Conservation (phyloP, 2,113 vertebrate genomes). For the Polyodon spathula region DNA sequence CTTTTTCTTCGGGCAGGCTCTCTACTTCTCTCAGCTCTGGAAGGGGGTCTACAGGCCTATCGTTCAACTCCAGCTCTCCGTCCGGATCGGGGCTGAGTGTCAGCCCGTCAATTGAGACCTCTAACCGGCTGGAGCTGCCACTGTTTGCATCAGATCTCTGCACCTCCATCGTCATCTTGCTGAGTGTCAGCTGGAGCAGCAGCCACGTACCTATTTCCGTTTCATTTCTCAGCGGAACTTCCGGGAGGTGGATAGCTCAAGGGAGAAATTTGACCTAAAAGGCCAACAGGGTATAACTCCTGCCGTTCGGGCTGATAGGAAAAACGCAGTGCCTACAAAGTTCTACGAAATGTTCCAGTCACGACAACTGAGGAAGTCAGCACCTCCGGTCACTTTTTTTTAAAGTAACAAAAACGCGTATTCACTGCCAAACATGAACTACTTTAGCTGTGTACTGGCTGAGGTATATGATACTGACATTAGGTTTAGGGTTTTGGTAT, state of each 20-base stretch:
- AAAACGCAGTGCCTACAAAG: no score
- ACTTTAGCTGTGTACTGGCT: no score
- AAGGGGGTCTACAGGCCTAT: constrained; percentile 24
- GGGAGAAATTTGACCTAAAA: neutral
- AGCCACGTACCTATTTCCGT: constrained; percentile 96
- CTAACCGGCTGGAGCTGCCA: constrained; percentile 76
- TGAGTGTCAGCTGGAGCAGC: constrained; percentile 56
- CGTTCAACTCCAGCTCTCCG: constrained; percentile 43
- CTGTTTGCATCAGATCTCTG: constrained; percentile 67
- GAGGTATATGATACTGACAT: no score
- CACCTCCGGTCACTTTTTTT: no score
- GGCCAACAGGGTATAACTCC: no score
- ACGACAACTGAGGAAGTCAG: no score
- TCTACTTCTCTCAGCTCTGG: constrained; percentile 19
- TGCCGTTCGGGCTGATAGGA: no score
- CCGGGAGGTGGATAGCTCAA: constrained; percentile 36
- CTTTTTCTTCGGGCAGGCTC: constrained; percentile 35
- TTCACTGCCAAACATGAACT: no score
- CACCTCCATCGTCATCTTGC: constrained; percentile 77
- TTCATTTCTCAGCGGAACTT: constrained; percentile 65
- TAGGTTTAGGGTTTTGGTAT: no score
- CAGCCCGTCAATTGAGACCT: constrained; percentile 91
- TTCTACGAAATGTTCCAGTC: no score
- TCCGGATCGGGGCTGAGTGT: constrained; percentile 83
- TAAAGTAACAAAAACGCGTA: no score